phyloP scores from a whole-genome alignment of 2,113 vertebrate species.

The Paraplagusia blochii region DNA sequence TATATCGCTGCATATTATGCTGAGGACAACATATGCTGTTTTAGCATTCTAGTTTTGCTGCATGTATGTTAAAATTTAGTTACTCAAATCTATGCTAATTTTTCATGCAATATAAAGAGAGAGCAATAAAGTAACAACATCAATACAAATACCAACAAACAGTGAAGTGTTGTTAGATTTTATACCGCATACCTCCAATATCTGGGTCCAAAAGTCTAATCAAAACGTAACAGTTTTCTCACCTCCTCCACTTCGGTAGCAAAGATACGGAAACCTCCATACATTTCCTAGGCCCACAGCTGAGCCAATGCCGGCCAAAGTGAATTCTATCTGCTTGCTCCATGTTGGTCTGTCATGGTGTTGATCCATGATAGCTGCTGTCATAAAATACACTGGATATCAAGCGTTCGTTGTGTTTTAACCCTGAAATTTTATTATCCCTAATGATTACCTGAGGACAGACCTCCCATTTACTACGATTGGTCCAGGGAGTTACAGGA shows the following conservation, averaged over 20 bases:
- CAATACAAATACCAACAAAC: too few species aligned
- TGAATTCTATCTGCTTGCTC: conserved; percentile 79
- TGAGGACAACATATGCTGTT: too few species aligned
- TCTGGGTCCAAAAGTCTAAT: neutral
- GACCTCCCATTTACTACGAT: conserved; percentile 3
- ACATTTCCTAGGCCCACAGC: conserved; percentile 77
- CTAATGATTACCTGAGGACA: conserved; percentile 74
- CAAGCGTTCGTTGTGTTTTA: conserved; percentile 45
- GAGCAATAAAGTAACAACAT: too few species aligned
- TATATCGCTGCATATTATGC: too few species aligned
- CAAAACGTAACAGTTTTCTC: conserved; percentile 47
- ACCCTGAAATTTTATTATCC: conserved; percentile 55
- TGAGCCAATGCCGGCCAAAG: conserved; percentile 74
- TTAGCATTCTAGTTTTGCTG: too few species aligned
- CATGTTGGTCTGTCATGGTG: conserved; percentile 68
- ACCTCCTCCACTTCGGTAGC: conserved; percentile 80
- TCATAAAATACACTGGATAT: conserved; percentile 20
- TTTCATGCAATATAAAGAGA: too few species aligned
- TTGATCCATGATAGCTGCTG: conserved; percentile 41
- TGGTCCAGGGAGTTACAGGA: too few species aligned
- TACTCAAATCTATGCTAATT: too few species aligned
- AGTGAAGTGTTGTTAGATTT: too few species aligned
- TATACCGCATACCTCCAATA: neutral
- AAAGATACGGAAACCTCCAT: conserved; percentile 80
- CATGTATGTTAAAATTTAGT: too few species aligned